These are phyloP conservation scores for Azemiops feae DNA, from an alignment of 2,113 vertebrate species.

Conservation along the genomic window DNA sequence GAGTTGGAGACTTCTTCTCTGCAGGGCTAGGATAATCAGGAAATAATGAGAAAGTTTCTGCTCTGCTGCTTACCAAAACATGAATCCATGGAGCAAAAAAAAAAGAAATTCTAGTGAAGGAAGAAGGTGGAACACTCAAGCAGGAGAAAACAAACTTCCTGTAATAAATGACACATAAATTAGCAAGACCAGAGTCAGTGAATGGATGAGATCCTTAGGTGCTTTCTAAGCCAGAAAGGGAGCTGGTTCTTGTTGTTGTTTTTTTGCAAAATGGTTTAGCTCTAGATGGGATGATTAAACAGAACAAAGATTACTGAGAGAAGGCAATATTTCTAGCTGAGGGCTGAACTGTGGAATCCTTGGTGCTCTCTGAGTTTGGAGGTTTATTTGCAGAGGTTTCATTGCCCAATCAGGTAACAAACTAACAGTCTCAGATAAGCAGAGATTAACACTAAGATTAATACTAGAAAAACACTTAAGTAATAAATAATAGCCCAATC, in stretches of 20 bases:
- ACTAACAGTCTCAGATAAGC: not conserved
- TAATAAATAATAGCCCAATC: not conserved
- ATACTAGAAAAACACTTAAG: not conserved
- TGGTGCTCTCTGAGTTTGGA: not conserved
- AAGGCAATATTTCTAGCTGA: too few relatives aligned
- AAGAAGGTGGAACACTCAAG: not conserved
- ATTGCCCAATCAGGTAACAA: not conserved
- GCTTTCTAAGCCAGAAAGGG: not conserved
- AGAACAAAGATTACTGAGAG: not conserved
- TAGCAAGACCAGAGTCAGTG: not conserved
- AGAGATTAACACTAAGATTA: not conserved
- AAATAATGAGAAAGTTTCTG: not conserved
- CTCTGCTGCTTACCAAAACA: not conserved
- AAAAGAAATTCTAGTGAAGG: not conserved
- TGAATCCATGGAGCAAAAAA: not conserved
- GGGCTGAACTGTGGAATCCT: too few relatives aligned
- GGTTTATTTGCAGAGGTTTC: not conserved
- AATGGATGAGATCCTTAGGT: not conserved
- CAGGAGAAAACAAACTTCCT: not conserved
- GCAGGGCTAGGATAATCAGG: not conserved
- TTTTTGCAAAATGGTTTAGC: not conserved
- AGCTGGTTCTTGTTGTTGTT: not conserved
- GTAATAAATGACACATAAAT: not conserved
- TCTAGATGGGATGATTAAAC: not conserved
- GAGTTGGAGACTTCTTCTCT: not conserved